These are phyloP conservation scores for Cephus pulcher DNA, from an alignment of 2,888 invertebrate species.

Conservation along the genomic window DNA sequence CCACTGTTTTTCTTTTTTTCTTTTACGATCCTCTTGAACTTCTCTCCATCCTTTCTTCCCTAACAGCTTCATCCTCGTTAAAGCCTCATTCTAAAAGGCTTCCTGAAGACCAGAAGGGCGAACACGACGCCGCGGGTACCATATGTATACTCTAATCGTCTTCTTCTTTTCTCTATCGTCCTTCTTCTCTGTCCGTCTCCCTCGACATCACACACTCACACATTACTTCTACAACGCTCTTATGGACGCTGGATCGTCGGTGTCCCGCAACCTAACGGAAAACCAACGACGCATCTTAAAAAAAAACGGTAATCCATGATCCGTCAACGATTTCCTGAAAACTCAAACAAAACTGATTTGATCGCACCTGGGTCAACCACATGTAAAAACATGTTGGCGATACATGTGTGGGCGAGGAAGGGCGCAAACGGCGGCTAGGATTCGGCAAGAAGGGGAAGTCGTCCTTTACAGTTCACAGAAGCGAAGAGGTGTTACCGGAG, in stretches of 20 bases:
- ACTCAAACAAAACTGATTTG: too few relatives aligned
- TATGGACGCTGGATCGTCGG: slow-evolving; percentile 50
- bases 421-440: slow-evolving; percentile 94
- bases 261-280: slow-evolving; percentile 37
- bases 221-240: slow-evolving; percentile 40
- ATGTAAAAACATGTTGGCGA: slow-evolving; percentile 51
- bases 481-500: slow-evolving; percentile 95
- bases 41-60: too few relatives aligned
- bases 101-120: not conserved
- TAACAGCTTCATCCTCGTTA: too few relatives aligned
- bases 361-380: not conserved
- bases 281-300: slow-evolving; percentile 17
- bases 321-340: too few relatives aligned
- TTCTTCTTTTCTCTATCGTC: slow-evolving; percentile 54
- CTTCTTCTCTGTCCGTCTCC: slow-evolving; percentile 56
- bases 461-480: slow-evolving; percentile 97
- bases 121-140: slow-evolving; percentile 11
- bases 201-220: slow-evolving; percentile 53
- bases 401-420: slow-evolving; percentile 72
- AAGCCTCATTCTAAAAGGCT: too few relatives aligned
- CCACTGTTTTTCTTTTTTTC: too few relatives aligned
- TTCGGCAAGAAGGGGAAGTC: slow-evolving; percentile 95
- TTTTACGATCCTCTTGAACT: too few relatives aligned
- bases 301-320: not conserved
- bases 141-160: slow-evolving; percentile 56